Conservation (phyloP, 2,888 invertebrate genomes). For the Gerris lacustris region DNA sequence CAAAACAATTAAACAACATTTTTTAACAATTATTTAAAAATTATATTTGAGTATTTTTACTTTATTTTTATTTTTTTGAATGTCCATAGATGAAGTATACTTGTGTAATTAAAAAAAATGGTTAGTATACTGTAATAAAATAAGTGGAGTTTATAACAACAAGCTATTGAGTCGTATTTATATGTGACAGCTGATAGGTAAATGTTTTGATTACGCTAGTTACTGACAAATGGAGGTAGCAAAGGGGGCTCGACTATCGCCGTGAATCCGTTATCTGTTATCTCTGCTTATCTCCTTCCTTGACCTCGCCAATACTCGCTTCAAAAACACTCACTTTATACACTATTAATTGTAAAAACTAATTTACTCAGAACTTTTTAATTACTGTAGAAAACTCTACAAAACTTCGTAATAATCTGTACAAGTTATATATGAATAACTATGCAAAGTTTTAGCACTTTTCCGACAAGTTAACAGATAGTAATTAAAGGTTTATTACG, state of each 20-base stretch:
- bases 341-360: too few relatives aligned
- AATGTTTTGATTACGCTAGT: background rate
- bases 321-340: too few relatives aligned
- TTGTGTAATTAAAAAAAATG: too few relatives aligned
- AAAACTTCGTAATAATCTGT: background rate
- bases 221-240: background rate
- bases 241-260: background rate
- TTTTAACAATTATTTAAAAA: too few relatives aligned
- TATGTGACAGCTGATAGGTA: slow-evolving; percentile 1
- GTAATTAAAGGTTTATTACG: background rate
- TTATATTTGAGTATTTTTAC: too few relatives aligned
- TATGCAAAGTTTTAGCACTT: slow-evolving; percentile 1
- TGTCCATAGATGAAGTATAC: too few relatives aligned
- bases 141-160: background rate
- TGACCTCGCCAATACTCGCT: too few relatives aligned
- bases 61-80: too few relatives aligned
- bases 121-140: too few relatives aligned
- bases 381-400: slow-evolving; percentile 1
- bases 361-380: slow-evolving; percentile 5
- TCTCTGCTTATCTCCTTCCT: too few relatives aligned
- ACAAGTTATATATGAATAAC: background rate
- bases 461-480: background rate
- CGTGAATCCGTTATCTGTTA: too few relatives aligned
- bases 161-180: background rate
- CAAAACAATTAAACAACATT: too few relatives aligned